Evolutionary conservation across 2,797 vertebrate species (phyloP), one percentile per base, ranked within the genome.

Genomic region (Tolypeutes matacus): DNA sequence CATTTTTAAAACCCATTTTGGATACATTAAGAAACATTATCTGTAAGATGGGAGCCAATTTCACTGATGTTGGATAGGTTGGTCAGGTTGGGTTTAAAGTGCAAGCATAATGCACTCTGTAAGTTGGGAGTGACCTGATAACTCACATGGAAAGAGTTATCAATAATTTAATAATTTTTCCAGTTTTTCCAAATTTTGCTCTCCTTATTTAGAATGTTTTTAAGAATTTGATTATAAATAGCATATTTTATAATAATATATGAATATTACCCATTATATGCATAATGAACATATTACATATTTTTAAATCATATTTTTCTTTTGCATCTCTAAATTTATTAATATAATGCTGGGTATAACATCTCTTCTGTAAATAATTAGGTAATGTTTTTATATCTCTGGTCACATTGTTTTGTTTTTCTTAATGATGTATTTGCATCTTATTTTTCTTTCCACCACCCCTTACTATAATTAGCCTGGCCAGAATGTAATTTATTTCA

Each of bases 111-210:
- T 4, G 21, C 0, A 13, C 8, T 5, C 8, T 39, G 11, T 36
- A 21, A 56, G 11, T 53, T 62, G 65, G 67, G 62, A n/a, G 10
- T 12, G 14, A 73, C 27, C 34, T 56, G 10, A 75, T 49, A 2
- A 1, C 9, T 31, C 3, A 9, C 1, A 23, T 1, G 2, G 17
- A 42, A 56, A n/a, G n/a, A n/a, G n/a, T n/a, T n/a, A n/a, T n/a
- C n/a, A n/a, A n/a, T n/a, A n/a, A n/a, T n/a, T 64, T 42, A 80
- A 73, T 60, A 46, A n/a, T 42, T 34, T 18, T 76, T 49, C 3
- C 3, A 46, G 10, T 49, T 51, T 56, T 80, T 84, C n/a, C 14
- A 85, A 65, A 81, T 42, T 34, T 56, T 39, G 6, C 39, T 9
- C 11, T 6, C 11, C 7, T n/a, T 58, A 4, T 64, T 51, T 51